These are phyloP conservation scores for Zeugodacus cucurbitae DNA, from an alignment of 1,140 invertebrate species.

Conservation along the genomic window DNA sequence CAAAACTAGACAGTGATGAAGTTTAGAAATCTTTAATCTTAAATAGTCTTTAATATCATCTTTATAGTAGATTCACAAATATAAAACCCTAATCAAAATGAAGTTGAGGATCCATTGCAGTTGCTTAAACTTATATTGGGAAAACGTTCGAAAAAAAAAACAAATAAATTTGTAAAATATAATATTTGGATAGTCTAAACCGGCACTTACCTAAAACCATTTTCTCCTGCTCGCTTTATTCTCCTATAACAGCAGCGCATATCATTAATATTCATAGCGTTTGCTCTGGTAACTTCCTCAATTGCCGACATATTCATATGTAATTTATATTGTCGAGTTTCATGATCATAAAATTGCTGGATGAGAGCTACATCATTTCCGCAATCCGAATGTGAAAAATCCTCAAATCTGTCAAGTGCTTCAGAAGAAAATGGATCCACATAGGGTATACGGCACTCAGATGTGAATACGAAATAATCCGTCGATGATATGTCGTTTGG, in stretches of 20 bases:
- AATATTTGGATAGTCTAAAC: too few species aligned
- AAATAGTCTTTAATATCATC: too few species aligned
- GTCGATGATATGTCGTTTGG: slow-evolving; percentile 39
- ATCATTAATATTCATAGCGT: neutral
- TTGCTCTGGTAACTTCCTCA: neutral
- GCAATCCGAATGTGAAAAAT: slow-evolving; percentile 68
- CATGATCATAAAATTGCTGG: slow-evolving; percentile 52
- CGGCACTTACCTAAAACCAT: too few species aligned
- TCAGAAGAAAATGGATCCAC: slow-evolving; percentile 75
- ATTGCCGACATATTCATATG: slow-evolving; percentile 50
- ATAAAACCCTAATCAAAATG: too few species aligned
- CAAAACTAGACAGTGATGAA: too few species aligned
- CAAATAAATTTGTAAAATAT: too few species aligned
- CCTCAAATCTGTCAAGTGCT: slow-evolving; percentile 70
- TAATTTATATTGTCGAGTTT: slow-evolving; percentile 50
- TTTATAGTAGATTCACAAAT: too few species aligned
- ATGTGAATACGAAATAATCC: slow-evolving; percentile 52
- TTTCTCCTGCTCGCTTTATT: slow-evolving; percentile 61
- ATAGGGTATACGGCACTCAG: slow-evolving; percentile 73
- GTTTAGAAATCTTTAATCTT: too few species aligned
- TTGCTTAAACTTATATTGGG: too few species aligned
- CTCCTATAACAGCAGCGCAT: slow-evolving; percentile 69
- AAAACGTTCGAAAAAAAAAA: too few species aligned
- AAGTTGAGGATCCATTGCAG: too few species aligned
- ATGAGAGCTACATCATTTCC: slow-evolving; percentile 67